Percentiles rank a stretch among this genome's conserved stretches.
Conservation (phyloP, 2,113 vertebrate species). For the Pseudois nayaur region DNA sequence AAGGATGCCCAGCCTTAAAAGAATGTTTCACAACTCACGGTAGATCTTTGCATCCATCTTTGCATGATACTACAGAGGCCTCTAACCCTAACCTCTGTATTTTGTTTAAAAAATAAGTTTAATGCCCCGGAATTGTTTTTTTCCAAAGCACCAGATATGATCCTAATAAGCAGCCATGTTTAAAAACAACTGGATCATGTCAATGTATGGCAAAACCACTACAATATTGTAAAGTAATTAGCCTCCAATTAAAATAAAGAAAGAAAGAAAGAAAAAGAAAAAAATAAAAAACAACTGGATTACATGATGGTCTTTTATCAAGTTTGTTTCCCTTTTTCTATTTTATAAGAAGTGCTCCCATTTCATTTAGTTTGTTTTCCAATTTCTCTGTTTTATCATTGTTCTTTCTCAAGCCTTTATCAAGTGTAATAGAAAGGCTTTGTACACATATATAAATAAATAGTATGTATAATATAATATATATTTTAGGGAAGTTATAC, state of each 20-base stretch:
- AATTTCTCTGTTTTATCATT: not conserved
- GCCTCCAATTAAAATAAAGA: too few relatives aligned
- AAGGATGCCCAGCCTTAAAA: not conserved
- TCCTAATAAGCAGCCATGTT: not conserved
- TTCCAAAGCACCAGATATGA: not conserved
- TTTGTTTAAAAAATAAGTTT: not conserved
- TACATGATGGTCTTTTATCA: not conserved
- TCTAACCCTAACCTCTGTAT: not conserved
- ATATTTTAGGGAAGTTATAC: not conserved
- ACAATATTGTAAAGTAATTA: too few relatives aligned
- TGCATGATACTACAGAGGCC: not conserved
- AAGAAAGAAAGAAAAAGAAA: not conserved
- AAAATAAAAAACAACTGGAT: not conserved
- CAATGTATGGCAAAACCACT: too few relatives aligned
- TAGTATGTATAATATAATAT: not conserved
- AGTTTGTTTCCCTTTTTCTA: not conserved
- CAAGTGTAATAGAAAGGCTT: not conserved
- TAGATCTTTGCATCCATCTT: not conserved
- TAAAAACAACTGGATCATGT: not conserved
- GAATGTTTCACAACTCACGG: not conserved
- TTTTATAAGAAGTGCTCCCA: not conserved
- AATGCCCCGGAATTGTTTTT: not conserved
- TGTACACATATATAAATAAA: not conserved
- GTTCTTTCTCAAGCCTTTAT: not conserved
- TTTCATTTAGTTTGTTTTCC: not conserved